Conservation (phyloP, 2,888 invertebrate genomes). For the Erebia ligea region DNA sequence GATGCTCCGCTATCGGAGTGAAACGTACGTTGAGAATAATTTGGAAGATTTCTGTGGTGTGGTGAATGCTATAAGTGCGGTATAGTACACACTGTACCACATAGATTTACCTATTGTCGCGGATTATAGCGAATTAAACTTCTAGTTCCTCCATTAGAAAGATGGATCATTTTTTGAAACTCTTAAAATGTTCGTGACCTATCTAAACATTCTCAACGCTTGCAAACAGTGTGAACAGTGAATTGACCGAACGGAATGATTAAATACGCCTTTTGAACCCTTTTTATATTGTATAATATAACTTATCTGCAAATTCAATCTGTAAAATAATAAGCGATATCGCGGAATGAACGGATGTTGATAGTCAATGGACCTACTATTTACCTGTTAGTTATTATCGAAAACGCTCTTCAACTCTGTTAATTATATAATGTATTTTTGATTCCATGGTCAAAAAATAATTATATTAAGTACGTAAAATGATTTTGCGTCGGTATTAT, state of each 20-base stretch:
- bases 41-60: too few species aligned
- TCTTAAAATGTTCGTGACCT: slow-evolving; percentile 26
- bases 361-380: too few species aligned
- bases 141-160: too few species aligned
- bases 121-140: too few species aligned
- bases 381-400: neutral
- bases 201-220: slow-evolving; percentile 40
- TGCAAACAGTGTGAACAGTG: slow-evolving; percentile 24
- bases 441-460: neutral
- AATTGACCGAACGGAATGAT: slow-evolving; percentile 65
- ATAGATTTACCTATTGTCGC: too few species aligned
- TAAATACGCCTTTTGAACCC: slow-evolving; percentile 67
- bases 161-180: neutral
- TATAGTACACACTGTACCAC: too few species aligned
- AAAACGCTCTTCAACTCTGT: neutral
- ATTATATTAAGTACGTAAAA: too few species aligned
- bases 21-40: too few species aligned
- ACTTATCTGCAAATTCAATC: slow-evolving; percentile 1
- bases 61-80: too few species aligned
- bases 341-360: neutral
- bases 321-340: neutral
- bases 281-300: slow-evolving; percentile 25
- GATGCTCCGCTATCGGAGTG: too few species aligned
- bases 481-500: too few species aligned
- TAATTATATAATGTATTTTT: neutral